Percentiles rank a stretch among this genome's conserved stretches.
Evolutionary conservation across 2,888 invertebrate species (phyloP).

Genomic region (Sceliomorpha sp.): DNA sequence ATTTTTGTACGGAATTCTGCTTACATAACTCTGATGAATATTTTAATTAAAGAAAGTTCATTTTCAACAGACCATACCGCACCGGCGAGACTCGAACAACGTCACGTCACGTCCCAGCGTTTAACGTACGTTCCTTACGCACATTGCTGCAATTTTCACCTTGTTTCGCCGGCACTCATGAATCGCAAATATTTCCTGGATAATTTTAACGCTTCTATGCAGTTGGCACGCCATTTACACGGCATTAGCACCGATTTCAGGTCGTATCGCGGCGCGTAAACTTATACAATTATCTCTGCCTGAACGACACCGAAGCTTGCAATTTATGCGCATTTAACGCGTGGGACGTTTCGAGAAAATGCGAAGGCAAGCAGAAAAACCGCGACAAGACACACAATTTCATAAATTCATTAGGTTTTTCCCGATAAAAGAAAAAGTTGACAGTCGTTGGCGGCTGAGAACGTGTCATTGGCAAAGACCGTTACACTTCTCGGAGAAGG

Average conservation of each 20-base stretch:
- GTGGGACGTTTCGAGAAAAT: background rate
- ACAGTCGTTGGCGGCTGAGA: too few relatives aligned
- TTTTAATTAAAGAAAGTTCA: too few relatives aligned
- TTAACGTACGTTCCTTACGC: too few relatives aligned
- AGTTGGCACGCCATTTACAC: background rate
- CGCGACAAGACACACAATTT: background rate
- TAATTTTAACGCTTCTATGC: conserved; percentile 3
- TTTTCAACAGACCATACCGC: too few relatives aligned
- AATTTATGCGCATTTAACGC: background rate
- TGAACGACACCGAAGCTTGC: background rate
- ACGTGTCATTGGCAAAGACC: too few relatives aligned
- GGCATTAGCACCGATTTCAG: background rate
- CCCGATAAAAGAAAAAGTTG: too few relatives aligned
- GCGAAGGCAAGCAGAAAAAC: background rate
- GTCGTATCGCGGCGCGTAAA: background rate
- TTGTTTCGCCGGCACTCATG: background rate
- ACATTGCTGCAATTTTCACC: background rate
- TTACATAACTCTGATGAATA: too few relatives aligned
- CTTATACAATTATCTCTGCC: background rate
- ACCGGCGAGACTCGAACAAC: too few relatives aligned
- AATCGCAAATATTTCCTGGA: background rate
- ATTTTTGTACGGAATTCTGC: too few relatives aligned
- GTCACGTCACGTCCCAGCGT: too few relatives aligned
- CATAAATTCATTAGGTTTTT: too few relatives aligned
- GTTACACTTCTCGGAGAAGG: too few relatives aligned